These are phyloP conservation scores for Sinosuthora webbiana DNA, from an alignment of 2,113 vertebrate species.

Conservation along the genomic window DNA sequence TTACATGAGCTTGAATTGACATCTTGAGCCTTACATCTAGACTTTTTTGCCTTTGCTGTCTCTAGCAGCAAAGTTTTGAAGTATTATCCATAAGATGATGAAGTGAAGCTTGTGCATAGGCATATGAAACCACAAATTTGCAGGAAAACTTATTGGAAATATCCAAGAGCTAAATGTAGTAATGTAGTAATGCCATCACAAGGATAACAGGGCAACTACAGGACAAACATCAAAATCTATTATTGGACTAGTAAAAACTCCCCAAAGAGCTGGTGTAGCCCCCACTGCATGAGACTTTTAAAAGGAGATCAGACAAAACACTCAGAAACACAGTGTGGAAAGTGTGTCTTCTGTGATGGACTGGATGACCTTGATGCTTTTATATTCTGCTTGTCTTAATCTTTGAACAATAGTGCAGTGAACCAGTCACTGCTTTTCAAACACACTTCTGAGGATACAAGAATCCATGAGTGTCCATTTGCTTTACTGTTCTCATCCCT, in stretches of 20 bases:
- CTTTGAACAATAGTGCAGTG: slow-evolving; percentile 47
- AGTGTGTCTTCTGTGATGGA: slow-evolving; percentile 16
- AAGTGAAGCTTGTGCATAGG: not conserved
- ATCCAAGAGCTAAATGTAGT: not conserved
- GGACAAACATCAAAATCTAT: not conserved
- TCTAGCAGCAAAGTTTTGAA: not conserved
- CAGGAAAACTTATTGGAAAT: not conserved
- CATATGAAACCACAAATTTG: not conserved
- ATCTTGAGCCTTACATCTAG: not conserved
- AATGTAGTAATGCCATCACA: not conserved
- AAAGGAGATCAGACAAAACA: not conserved
- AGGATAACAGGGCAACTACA: not conserved
- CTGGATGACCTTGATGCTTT: slow-evolving; percentile 1
- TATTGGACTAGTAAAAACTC: not conserved
- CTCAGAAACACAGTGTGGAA: not conserved
- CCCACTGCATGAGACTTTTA: not conserved
- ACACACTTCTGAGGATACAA: slow-evolving; percentile 11
- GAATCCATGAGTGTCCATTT: not conserved
- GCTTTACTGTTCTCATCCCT: not conserved
- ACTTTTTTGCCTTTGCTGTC: not conserved
- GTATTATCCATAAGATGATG: not conserved
- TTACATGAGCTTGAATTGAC: not conserved
- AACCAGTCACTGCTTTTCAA: slow-evolving; percentile 38
- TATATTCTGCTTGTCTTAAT: slow-evolving; percentile 34
- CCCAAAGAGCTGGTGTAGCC: not conserved